Percentiles rank a stretch among this genome's conserved stretches.
Conservation (phyloP, 2,113 vertebrate genomes). For the Tamias sibiricus region DNA sequence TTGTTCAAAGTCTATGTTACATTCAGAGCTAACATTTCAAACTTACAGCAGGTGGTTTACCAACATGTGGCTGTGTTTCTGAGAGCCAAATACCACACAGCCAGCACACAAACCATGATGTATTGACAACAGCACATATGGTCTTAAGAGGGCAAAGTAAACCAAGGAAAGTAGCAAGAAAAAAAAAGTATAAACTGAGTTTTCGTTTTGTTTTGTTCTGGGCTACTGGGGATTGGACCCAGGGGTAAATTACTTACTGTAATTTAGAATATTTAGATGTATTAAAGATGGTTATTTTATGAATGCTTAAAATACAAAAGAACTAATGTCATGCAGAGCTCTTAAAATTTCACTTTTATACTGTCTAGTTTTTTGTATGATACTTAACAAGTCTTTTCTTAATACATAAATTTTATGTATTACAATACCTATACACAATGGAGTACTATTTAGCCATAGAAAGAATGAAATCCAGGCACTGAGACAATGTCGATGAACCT, state of each 20-base stretch:
- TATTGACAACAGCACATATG: background rate
- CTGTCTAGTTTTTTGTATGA: background rate
- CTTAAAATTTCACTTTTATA: conserved; percentile 27
- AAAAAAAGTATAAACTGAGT: background rate
- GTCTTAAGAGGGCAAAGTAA: background rate
- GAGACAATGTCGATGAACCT: background rate
- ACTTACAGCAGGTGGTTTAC: conserved; percentile 17
- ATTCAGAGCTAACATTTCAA: conserved; percentile 37
- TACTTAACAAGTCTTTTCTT: background rate
- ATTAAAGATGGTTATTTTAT: conserved; percentile 17
- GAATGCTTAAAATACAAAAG: background rate
- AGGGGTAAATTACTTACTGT: background rate
- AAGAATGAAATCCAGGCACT: background rate
- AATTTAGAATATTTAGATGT: background rate
- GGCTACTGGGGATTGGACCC: too few species aligned
- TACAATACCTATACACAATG: background rate
- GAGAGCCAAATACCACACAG: background rate
- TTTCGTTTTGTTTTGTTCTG: background rate
- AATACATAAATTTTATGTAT: background rate
- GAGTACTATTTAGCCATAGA: background rate
- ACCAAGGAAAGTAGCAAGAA: background rate
- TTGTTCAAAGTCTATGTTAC: background rate
- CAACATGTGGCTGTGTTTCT: background rate
- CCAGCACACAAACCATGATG: background rate
- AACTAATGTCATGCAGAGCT: background rate